Conservation (phyloP, 2,113 vertebrate species). For the Psettodes erumei region DNA sequence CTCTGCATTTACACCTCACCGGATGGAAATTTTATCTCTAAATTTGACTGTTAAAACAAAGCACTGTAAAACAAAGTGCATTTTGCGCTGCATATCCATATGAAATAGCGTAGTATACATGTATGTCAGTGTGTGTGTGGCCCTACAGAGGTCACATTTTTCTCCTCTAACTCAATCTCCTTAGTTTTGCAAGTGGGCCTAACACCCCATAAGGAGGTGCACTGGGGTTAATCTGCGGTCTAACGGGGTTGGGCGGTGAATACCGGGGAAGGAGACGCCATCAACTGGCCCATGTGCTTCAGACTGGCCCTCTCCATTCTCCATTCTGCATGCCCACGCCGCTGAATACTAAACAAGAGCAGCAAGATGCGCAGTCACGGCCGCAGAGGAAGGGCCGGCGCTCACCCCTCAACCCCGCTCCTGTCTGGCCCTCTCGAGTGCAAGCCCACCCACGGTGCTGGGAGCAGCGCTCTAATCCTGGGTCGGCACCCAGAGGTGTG, state of each 20-base stretch:
- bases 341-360: slow-evolving; percentile 86
- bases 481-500: slow-evolving; percentile 65
- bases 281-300: slow-evolving; percentile 73
- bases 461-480: slow-evolving; percentile 49
- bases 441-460: slow-evolving; percentile 52
- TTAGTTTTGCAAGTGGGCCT: slow-evolving; percentile 1
- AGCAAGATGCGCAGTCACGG: slow-evolving; percentile 87
- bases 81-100: too few species aligned
- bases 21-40: background rate
- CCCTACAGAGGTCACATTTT: slow-evolving; percentile 10
- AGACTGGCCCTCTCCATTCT: slow-evolving; percentile 86
- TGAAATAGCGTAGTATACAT: background rate
- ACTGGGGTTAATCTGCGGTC: slow-evolving; percentile 64
- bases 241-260: slow-evolving; percentile 64
- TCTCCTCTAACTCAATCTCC: slow-evolving; percentile 19
- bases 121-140: background rate
- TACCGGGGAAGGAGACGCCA: slow-evolving; percentile 57
- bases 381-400: slow-evolving; percentile 25
- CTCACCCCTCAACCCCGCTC: slow-evolving; percentile 57
- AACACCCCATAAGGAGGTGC: slow-evolving; percentile 22
- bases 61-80: background rate
- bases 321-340: slow-evolving; percentile 85
- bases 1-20: background rate
- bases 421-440: slow-evolving; percentile 45
- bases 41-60: background rate